Percentiles rank a stretch among this genome's conserved stretches.
Evolutionary conservation across 2,888 invertebrate species (phyloP).

Genomic region (Spilarctia lutea): DNA sequence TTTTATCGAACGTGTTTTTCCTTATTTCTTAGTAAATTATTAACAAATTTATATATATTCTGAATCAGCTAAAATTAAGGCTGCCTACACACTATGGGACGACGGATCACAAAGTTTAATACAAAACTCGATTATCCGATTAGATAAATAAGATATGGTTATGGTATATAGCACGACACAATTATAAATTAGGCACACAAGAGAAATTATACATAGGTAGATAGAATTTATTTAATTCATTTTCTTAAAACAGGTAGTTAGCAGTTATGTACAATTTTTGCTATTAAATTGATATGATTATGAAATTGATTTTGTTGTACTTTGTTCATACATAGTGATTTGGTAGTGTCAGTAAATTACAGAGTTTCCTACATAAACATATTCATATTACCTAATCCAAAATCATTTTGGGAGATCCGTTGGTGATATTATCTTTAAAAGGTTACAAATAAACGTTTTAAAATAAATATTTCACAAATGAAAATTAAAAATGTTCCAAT

Average conservation of each 20-base stretch:
- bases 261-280: slow-evolving; percentile 13
- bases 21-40: neutral
- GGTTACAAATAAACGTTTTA: neutral
- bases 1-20: neutral
- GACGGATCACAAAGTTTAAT: slow-evolving; percentile 39
- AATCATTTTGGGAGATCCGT: slow-evolving; percentile 30
- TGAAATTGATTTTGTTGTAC: slow-evolving; percentile 8
- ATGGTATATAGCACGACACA: slow-evolving; percentile 50
- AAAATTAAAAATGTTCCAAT: neutral
- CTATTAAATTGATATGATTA: slow-evolving; percentile 25
- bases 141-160: slow-evolving; percentile 46
- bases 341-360: slow-evolving; percentile 35
- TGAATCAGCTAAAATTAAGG: slow-evolving; percentile 22
- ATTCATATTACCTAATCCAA: slow-evolving; percentile 23
- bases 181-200: slow-evolving; percentile 37
- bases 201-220: slow-evolving; percentile 43
- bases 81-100: slow-evolving; percentile 33
- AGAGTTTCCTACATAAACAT: slow-evolving; percentile 22
- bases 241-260: slow-evolving; percentile 36
- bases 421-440: neutral
- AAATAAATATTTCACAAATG: no score
- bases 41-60: neutral
- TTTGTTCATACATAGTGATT: slow-evolving; percentile 22
- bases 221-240: slow-evolving; percentile 48
- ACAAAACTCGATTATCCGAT: slow-evolving; percentile 46